phyloP scores from a whole-genome alignment of 2,888 invertebrate species.

The Heteromurus nitidus region DNA sequence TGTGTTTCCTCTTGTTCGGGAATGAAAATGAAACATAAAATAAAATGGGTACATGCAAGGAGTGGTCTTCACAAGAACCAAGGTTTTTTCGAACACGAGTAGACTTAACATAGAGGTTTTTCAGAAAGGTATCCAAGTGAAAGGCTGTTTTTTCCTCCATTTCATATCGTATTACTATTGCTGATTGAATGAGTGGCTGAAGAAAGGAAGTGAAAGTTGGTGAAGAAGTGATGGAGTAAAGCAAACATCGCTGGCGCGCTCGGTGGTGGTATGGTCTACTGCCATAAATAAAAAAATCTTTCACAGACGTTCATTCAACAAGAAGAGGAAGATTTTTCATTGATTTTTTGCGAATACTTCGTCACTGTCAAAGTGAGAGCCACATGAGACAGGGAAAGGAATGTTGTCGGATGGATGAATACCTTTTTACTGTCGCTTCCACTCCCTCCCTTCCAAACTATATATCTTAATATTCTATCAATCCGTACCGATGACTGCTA shows the following conservation, averaged over 20 bases:
- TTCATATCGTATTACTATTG: conserved; percentile 37
- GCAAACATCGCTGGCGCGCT: neutral
- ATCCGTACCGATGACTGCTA: conserved; percentile 40
- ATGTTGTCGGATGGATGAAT: conserved; percentile 56
- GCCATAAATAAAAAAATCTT: conserved; percentile 54
- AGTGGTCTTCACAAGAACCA: neutral
- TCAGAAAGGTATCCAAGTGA: neutral
- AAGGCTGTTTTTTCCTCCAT: neutral
- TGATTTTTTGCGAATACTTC: conserved; percentile 57
- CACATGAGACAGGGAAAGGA: conserved; percentile 53
- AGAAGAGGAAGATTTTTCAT: conserved; percentile 32
- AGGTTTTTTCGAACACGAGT: neutral
- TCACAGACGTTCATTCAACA: conserved; percentile 30
- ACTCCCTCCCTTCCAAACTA: conserved; percentile 26
- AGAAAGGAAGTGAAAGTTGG: neutral
- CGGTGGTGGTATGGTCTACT: neutral
- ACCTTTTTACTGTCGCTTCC: conserved; percentile 49
- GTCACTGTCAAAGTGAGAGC: conserved; percentile 54
- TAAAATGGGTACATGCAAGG: neutral
- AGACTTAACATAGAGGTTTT: neutral
- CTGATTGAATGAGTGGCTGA: conserved; percentile 20
- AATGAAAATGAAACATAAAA: neutral
- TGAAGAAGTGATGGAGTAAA: neutral
- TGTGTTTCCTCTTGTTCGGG: neutral
- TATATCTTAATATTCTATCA: conserved; percentile 60